Evolutionary conservation across 2,797 vertebrate genomes (phyloP), one percentile per base, ranked within the genome.

Genomic region (Gila robusta): DNA sequence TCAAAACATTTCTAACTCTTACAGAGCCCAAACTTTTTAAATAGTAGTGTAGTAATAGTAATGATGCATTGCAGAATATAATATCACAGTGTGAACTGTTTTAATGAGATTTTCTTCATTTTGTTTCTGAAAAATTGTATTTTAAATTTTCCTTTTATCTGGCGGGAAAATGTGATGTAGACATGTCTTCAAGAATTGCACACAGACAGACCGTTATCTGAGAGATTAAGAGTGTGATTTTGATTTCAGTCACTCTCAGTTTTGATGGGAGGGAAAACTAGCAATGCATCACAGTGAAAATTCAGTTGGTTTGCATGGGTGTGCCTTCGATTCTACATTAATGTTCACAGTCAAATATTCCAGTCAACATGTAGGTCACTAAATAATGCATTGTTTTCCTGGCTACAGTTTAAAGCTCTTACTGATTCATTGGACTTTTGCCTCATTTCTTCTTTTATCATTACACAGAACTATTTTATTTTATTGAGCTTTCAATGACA

Each of bases 361-460:
- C 26, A 62, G 64, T 79, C 52, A 47, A 35, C 74, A 79, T 85
- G 66, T 84, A 71, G 66, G 76, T 62, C 74, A 80, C 77, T 52
- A 72, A 84, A 66, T 80, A 47, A 72, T 39, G 81, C 16, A 52
- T 78, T 85, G 74, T 79, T 89, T 72, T 67, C 71, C 67, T 47
- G 83, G 74, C 44, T 41, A n/a, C 19, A 16, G 47, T 69, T 59
- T 72, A 56, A 72, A 5, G 35, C 74, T 71, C 44, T 49, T 66
- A 39, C 59, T 54, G 59, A 52, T 77, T 52, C 44, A 39, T 47
- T 49, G 59, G 28, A 41, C 12, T 6, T 16, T 37, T 9, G 8
- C 14, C 64, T 70, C 14, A 35, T 78, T 49, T 49, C 62, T 66
- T 66, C 14, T 32, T 66, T 66, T 17, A 17, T 32, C 26, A 66